Evolutionary conservation across 2,797 vertebrate species (phyloP).

Genomic region (Rhinogobio ventralis): DNA sequence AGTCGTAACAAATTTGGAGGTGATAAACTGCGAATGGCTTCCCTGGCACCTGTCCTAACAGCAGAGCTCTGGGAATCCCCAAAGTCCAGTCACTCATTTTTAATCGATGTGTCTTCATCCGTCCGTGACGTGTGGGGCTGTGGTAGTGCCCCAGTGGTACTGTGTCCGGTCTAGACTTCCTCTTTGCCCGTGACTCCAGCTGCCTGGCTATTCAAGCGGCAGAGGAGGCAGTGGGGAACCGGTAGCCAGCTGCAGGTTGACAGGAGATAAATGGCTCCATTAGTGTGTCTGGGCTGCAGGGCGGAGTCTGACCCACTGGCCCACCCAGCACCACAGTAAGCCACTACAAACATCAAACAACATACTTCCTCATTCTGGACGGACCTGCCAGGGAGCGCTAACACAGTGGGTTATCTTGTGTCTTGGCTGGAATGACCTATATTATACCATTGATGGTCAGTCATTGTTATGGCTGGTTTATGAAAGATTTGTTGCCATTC

Average conservation of each 20-base stretch:
- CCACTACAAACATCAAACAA: constrained; percentile 37
- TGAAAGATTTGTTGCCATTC: background rate
- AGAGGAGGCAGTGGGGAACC: constrained; percentile 35
- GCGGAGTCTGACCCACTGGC: constrained; percentile 57
- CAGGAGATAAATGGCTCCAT: constrained; percentile 62
- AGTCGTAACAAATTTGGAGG: constrained; percentile 32
- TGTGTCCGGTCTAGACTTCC: constrained; percentile 43
- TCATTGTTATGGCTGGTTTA: constrained; percentile 9
- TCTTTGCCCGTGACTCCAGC: constrained; percentile 23
- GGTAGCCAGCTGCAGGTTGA: constrained; percentile 61
- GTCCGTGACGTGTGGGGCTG: constrained; percentile 21
- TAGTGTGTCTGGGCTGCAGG: constrained; percentile 53
- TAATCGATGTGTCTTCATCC: constrained; percentile 42
- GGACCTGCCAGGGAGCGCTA: background rate
- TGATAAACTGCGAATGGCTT: constrained; percentile 44
- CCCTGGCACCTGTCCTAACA: constrained; percentile 47
- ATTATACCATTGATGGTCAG: constrained; percentile 42
- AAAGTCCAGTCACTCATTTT: constrained; percentile 43
- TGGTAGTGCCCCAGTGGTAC: constrained; percentile 9
- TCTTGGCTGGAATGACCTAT: constrained; percentile 40
- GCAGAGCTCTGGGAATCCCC: constrained; percentile 41
- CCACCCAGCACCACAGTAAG: constrained; percentile 44
- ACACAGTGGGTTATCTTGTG: constrained; percentile 14
- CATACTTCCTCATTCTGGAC: background rate
- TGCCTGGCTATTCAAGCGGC: constrained; percentile 21